A percentile compares a stretch with the other conserved stretches of the same genome.
Conservation (phyloP, 2,113 vertebrate genomes). For the Hypanus sabinus region DNA sequence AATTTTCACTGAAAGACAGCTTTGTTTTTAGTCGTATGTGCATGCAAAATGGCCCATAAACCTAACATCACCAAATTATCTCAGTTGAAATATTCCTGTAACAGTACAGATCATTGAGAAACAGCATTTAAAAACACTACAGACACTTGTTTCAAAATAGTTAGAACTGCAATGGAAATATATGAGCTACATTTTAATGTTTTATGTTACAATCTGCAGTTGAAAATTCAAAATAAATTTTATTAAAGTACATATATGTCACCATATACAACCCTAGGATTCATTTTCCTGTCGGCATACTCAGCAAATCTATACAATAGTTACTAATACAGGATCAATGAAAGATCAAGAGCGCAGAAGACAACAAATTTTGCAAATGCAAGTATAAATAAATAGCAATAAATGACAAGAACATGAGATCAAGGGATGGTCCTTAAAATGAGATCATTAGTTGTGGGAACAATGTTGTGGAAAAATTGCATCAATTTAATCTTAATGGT, state of each 20-base stretch:
- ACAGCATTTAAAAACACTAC: neutral
- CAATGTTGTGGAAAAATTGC: neutral
- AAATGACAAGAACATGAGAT: no score
- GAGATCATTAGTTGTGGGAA: no score
- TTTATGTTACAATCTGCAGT: neutral
- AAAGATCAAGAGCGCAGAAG: no score
- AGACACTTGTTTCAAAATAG: neutral
- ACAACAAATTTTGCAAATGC: no score
- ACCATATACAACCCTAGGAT: no score
- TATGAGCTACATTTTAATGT: neutral
- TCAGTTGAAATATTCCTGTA: neutral
- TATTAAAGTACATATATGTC: no score
- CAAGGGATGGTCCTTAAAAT: no score
- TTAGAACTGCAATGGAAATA: no score
- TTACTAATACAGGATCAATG: no score
- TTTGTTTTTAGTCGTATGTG: neutral
- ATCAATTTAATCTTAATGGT: neutral
- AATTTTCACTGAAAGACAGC: conserved; percentile 12
- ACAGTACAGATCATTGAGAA: neutral
- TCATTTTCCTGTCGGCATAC: no score
- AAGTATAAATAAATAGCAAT: no score
- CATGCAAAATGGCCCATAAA: conserved; percentile 11
- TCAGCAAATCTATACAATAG: no score
- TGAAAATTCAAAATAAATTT: neutral
- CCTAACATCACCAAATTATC: neutral